phyloP scores from a whole-genome alignment of 2,113 vertebrate species.

The Brachyhypopomus occidentalis region DNA sequence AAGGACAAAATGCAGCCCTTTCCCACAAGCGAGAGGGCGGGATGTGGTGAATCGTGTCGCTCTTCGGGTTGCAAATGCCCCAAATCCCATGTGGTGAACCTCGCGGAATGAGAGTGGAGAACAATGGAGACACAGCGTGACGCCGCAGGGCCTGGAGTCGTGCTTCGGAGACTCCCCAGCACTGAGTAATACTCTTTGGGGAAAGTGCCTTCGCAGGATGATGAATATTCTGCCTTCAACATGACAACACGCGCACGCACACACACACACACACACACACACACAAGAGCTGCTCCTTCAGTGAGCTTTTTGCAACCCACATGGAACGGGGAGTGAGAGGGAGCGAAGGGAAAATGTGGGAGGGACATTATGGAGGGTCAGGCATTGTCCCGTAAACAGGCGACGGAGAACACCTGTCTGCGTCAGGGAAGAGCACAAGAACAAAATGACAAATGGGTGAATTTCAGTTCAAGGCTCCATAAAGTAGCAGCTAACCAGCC shows the following conservation, averaged over 20 bases:
- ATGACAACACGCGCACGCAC: background rate
- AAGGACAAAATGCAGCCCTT: background rate
- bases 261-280: background rate
- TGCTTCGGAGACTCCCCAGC: conserved; percentile 7
- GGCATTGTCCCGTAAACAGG: conserved; percentile 7
- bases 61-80: no score
- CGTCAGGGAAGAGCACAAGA: conserved; percentile 16
- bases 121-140: background rate
- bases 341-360: background rate
- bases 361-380: background rate
- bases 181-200: conserved; percentile 40
- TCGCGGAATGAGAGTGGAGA: background rate
- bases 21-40: background rate
- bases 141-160: background rate
- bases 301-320: conserved; percentile 17
- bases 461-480: background rate
- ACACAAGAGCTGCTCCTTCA: conserved; percentile 34
- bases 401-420: background rate
- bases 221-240: conserved; percentile 43
- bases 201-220: conserved; percentile 25
- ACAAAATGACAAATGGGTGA: background rate
- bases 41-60: no score
- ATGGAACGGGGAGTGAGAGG: background rate
- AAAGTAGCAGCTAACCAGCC: conserved; percentile 13
- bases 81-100: no score